Conservation (phyloP, 1,140 invertebrate species). For the Bombus polaris region DNA sequence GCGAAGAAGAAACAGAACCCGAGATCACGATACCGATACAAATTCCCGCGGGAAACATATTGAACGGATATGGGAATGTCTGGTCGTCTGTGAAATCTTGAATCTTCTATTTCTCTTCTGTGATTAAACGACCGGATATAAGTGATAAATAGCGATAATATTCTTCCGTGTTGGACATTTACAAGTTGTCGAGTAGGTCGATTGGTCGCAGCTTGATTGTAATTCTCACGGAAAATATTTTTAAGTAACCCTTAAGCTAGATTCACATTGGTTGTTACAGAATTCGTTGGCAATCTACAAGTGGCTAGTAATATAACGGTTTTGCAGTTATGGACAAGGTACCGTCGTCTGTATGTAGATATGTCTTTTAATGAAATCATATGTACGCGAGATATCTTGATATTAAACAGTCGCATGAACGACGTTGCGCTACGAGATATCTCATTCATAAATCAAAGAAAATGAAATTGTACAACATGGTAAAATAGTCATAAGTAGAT, state of each 20-base stretch:
- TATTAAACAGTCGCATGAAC: too few species aligned
- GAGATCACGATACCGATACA: conserved; percentile 11
- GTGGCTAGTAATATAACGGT: too few species aligned
- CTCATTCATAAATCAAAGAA: too few species aligned
- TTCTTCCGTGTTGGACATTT: background rate
- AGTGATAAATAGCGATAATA: background rate
- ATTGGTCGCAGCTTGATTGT: background rate
- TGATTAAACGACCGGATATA: conserved; percentile 18
- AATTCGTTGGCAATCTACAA: background rate
- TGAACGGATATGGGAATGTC: conserved; percentile 4
- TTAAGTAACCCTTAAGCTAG: background rate
- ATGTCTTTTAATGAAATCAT: background rate
- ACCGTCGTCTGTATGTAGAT: background rate
- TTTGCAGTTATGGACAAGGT: background rate
- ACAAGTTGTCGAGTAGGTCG: background rate
- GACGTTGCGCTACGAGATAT: too few species aligned
- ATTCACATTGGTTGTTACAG: background rate
- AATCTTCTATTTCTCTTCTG: conserved; percentile 5
- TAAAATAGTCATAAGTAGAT: background rate
- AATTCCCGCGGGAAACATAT: conserved; percentile 4
- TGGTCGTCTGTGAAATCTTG: background rate
- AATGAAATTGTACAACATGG: too few species aligned
- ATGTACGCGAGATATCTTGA: too few species aligned
- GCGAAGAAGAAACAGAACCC: background rate
- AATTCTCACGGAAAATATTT: background rate